phyloP scores from a whole-genome alignment of 1,140 invertebrate species.

The Caenorhabditis briggsae region DNA sequence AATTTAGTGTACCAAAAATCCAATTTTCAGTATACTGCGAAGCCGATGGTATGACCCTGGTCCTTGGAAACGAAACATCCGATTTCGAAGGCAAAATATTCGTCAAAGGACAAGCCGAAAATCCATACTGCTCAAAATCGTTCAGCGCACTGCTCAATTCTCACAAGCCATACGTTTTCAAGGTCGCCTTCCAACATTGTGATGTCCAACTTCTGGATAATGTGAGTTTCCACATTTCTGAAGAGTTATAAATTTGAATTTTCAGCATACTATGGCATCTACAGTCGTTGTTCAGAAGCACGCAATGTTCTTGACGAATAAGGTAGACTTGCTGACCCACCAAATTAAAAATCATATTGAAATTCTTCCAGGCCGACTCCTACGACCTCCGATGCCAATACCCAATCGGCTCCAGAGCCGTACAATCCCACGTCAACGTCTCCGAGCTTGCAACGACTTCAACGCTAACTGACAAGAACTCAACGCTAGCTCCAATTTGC shows the following conservation, averaged over 20 bases:
- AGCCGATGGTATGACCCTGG: constrained; percentile 69
- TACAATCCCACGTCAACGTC: constrained; percentile 70
- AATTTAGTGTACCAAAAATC: background rate
- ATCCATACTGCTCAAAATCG: constrained; percentile 72
- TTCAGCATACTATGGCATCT: constrained; percentile 72
- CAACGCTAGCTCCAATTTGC: constrained; percentile 65
- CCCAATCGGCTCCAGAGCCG: constrained; percentile 62
- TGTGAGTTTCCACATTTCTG: constrained; percentile 53
- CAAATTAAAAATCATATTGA: too few species aligned
- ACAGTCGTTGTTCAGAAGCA: constrained; percentile 75
- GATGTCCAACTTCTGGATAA: constrained; percentile 70
- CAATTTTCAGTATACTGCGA: constrained; percentile 69
- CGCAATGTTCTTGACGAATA: constrained; percentile 71
- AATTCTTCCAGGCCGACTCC: constrained; percentile 60
- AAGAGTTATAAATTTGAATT: background rate
- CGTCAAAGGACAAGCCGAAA: constrained; percentile 73
- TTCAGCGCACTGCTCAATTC: constrained; percentile 60
- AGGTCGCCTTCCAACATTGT: constrained; percentile 71
- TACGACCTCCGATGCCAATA: constrained; percentile 73
- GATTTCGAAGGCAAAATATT: constrained; percentile 72
- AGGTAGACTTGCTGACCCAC: background rate
- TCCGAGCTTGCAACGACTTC: constrained; percentile 66
- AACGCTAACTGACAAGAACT: constrained; percentile 64
- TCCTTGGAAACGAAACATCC: constrained; percentile 66
- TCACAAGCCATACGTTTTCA: constrained; percentile 67